Evolutionary conservation across 1,140 invertebrate species (phyloP).

Genomic region (Drosophila baimaii): DNA sequence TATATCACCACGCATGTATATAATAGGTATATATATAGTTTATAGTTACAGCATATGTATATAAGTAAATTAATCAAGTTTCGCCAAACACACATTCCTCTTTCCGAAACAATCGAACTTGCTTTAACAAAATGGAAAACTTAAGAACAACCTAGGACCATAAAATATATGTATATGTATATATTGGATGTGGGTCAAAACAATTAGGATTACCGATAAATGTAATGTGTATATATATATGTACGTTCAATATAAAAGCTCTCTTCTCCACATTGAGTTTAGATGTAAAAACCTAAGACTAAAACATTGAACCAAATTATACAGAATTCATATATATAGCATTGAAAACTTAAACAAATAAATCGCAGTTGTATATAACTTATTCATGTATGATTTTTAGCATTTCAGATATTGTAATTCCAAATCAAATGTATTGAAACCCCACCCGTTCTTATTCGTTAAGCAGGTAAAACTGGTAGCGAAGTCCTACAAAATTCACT

Average conservation of each 20-base stretch:
- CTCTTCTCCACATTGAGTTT: conserved; percentile 43
- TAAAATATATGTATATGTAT: conserved; percentile 44
- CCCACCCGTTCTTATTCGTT: conserved; percentile 51
- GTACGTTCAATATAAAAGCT: conserved; percentile 50
- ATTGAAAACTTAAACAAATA: conserved; percentile 72
- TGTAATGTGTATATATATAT: conserved; percentile 40
- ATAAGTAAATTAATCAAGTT: conserved; percentile 49
- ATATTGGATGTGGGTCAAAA: conserved; percentile 47
- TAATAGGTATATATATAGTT: conserved; percentile 43
- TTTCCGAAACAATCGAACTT: conserved; percentile 46
- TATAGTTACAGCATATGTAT: conserved; percentile 43
- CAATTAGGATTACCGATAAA: conserved; percentile 46
- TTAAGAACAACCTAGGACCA: conserved; percentile 67
- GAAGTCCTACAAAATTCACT: conserved; percentile 55
- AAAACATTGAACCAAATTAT: conserved; percentile 77
- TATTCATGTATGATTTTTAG: conserved; percentile 37
- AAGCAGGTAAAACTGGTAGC: conserved; percentile 83
- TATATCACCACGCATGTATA: conserved; percentile 79
- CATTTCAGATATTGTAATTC: conserved; percentile 33
- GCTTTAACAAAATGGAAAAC: conserved; percentile 55
- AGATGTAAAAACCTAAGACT: conserved; percentile 57
- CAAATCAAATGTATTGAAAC: conserved; percentile 46
- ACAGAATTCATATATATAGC: conserved; percentile 50
- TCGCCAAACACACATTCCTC: conserved; percentile 22
- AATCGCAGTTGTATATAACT: conserved; percentile 75